Evolutionary conservation across 2,797 vertebrate genomes (phyloP).

Genomic region (Microctenopoma lineatum): DNA sequence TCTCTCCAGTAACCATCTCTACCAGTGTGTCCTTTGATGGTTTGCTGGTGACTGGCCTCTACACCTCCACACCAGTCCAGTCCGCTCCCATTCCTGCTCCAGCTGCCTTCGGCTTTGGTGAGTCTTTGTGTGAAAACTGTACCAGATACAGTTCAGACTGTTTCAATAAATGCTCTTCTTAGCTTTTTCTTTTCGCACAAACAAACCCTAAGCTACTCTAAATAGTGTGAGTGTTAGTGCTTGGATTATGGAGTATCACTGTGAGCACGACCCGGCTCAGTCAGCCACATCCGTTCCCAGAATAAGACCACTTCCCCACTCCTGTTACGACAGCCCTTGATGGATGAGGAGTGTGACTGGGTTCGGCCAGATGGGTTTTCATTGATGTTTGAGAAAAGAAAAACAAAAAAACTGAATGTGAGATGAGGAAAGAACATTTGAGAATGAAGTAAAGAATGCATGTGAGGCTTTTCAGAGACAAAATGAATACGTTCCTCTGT

Average conservation of each 20-base stretch:
- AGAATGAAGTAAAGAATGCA: conserved; percentile 15
- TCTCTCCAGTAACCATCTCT: conserved; percentile 91
- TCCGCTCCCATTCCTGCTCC: conserved; percentile 92
- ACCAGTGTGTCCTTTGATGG: conserved; percentile 97
- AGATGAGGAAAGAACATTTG: conserved; percentile 23
- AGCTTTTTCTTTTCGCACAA: conserved; percentile 22
- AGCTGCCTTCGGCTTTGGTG: conserved; percentile 95
- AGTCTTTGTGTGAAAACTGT: conserved; percentile 69
- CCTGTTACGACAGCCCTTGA: conserved; percentile 55
- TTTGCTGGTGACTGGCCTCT: conserved; percentile 95
- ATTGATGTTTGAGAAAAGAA: conserved; percentile 45
- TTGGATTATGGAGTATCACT: conserved; percentile 31
- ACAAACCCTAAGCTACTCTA: conserved; percentile 29
- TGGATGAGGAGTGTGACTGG: conserved; percentile 62
- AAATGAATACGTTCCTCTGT: not conserved
- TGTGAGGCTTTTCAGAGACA: conserved; percentile 9
- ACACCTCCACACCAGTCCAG: conserved; percentile 96
- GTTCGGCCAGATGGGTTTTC: conserved; percentile 42
- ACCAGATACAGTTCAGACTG: not conserved
- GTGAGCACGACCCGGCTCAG: conserved; percentile 39
- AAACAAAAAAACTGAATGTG: conserved; percentile 33
- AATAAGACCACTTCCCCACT: conserved; percentile 48
- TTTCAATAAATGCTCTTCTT: conserved; percentile 26
- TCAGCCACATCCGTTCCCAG: conserved; percentile 61
- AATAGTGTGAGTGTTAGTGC: conserved; percentile 23